Evolutionary conservation across 2,888 invertebrate species (phyloP).

Genomic region (Sussaba pulchella): DNA sequence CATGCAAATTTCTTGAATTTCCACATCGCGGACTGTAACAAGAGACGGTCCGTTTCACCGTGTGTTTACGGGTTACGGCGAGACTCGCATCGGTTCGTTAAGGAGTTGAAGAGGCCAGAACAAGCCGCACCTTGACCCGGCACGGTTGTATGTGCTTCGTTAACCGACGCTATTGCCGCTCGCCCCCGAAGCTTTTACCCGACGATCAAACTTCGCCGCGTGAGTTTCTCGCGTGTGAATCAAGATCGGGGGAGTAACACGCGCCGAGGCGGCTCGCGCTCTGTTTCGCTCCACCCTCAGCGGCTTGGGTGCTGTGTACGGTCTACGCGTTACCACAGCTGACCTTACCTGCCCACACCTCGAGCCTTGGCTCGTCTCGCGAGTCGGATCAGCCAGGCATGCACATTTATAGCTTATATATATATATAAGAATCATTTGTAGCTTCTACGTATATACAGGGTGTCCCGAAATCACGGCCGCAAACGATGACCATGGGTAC

Average conservation of each 20-base stretch:
- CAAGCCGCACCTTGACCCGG: conserved; percentile 70
- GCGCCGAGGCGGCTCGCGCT: conserved; percentile 8
- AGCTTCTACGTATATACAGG: too few relatives aligned
- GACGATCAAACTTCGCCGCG: conserved; percentile 74
- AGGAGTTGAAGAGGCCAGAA: conserved; percentile 57
- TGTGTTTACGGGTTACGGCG: conserved; percentile 12
- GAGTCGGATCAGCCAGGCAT: conserved; percentile 51
- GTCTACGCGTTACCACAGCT: conserved; percentile 58
- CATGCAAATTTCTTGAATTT: too few relatives aligned
- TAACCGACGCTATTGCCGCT: conserved; percentile 58
- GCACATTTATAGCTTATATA: conserved; percentile 56
- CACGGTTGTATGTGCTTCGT: conserved; percentile 27
- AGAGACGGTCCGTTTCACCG: conserved; percentile 15
- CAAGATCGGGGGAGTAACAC: conserved; percentile 80
- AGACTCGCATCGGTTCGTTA: conserved; percentile 40
- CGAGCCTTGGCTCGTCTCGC: conserved; percentile 25
- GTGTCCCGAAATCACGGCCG: too few relatives aligned
- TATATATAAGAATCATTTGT: background rate
- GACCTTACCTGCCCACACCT: conserved; percentile 78
- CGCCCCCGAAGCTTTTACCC: conserved; percentile 70
- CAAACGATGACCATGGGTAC: too few relatives aligned
- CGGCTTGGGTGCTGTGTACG: background rate
- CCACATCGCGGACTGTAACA: background rate
- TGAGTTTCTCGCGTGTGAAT: conserved; percentile 82
- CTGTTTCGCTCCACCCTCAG: conserved; percentile 17